phyloP scores from a whole-genome alignment of 2,113 vertebrate genomes.

The Notothenia coriiceps region DNA sequence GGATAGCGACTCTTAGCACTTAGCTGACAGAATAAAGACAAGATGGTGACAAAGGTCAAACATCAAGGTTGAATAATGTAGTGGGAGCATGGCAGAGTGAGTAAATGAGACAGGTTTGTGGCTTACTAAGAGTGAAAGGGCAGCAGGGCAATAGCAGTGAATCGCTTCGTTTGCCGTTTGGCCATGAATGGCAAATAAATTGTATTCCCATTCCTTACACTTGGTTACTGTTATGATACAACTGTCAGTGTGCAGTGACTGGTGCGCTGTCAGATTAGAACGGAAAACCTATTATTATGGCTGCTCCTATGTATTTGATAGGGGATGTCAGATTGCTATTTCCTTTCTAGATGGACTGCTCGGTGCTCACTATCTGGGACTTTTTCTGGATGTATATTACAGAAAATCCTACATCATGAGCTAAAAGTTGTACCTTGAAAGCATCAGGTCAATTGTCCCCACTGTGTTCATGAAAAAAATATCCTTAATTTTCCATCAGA shows the following conservation, averaged over 20 bases:
- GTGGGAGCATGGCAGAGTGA: neutral
- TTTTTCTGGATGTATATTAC: constrained; percentile 25
- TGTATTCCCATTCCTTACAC: constrained; percentile 22
- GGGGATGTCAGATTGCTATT: constrained; percentile 13
- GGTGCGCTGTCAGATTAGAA: constrained; percentile 33
- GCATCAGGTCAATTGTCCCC: constrained; percentile 20
- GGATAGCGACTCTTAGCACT: neutral
- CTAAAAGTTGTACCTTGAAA: constrained; percentile 22
- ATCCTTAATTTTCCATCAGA: constrained; percentile 53
- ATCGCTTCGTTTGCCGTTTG: neutral
- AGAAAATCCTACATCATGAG: constrained; percentile 17
- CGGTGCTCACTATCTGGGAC: neutral
- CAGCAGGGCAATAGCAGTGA: neutral
- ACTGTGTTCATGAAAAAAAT: neutral
- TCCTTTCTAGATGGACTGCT: constrained; percentile 4
- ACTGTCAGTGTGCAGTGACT: constrained; percentile 18
- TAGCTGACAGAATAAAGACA: constrained; percentile 41
- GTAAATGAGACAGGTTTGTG: constrained; percentile 31
- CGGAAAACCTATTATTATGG: constrained; percentile 18
- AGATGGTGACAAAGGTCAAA: constrained; percentile 40
- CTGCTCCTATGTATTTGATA: constrained; percentile 21
- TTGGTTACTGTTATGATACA: constrained; percentile 23
- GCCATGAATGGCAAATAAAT: constrained; percentile 20
- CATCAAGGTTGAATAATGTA: neutral
- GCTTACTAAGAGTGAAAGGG: constrained; percentile 5